Evolutionary conservation across 2,888 invertebrate species (phyloP).

Genomic region (Oligia latruncula): DNA sequence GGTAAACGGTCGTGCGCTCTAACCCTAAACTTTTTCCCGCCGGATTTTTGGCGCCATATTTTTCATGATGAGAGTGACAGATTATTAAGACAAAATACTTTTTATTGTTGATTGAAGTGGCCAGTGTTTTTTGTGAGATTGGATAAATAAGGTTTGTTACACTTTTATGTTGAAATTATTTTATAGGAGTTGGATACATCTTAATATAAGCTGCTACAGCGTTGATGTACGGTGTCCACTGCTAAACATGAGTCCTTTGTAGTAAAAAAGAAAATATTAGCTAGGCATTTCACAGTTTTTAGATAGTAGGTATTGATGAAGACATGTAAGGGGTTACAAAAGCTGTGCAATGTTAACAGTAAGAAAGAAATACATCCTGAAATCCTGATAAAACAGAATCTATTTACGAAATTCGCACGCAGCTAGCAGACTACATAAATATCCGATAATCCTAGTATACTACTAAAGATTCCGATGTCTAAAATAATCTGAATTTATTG

Average conservation of each 20-base stretch:
- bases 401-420: constrained; percentile 23
- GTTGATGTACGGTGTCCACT: too few species aligned
- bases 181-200: not conserved
- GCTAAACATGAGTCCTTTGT: not conserved
- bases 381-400: not conserved
- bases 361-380: not conserved
- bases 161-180: not conserved
- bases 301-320: not conserved
- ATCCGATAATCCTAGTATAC: constrained; percentile 22
- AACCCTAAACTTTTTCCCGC: constrained; percentile 71
- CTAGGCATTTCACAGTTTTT: not conserved
- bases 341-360: too few species aligned
- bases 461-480: constrained; percentile 30
- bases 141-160: constrained; percentile 54
- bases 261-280: not conserved
- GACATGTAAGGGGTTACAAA: not conserved
- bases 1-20: constrained; percentile 77
- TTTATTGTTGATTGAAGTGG: constrained; percentile 30
- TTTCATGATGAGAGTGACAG: constrained; percentile 54
- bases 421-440: constrained; percentile 16
- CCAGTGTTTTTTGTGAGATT: constrained; percentile 31
- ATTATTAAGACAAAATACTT: constrained; percentile 19
- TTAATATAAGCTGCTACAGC: not conserved
- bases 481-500: constrained; percentile 41
- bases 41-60: constrained; percentile 60